Evolutionary conservation across 1,140 invertebrate species (phyloP).

Genomic region (Phymorhynchus buccinoides): DNA sequence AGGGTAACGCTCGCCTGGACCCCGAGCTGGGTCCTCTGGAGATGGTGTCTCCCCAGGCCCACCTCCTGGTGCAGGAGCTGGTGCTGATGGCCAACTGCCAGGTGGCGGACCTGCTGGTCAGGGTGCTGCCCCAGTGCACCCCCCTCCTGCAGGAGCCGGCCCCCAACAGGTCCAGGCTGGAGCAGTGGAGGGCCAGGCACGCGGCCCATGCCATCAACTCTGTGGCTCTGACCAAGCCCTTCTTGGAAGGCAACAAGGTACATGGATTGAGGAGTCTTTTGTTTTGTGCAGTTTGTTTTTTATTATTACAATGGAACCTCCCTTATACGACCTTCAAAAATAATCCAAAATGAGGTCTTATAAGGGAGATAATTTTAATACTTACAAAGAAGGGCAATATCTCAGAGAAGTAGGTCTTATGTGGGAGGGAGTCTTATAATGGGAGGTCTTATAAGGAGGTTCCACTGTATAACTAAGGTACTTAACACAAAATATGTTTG

Average conservation of each 20-base stretch:
- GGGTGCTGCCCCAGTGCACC: slow-evolving; percentile 51
- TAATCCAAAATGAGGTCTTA: too few relatives aligned
- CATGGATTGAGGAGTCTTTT: too few relatives aligned
- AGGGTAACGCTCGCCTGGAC: slow-evolving; percentile 61
- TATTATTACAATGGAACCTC: too few relatives aligned
- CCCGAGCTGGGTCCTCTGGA: slow-evolving; percentile 45
- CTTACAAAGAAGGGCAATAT: too few relatives aligned
- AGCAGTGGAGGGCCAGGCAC: slow-evolving; percentile 59
- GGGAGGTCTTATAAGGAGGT: too few relatives aligned
- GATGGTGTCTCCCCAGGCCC: slow-evolving; percentile 51
- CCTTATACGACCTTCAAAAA: too few relatives aligned
- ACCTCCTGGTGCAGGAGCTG: slow-evolving; percentile 57
- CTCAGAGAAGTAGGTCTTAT: too few relatives aligned
- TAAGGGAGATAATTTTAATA: too few relatives aligned
- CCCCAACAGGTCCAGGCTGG: slow-evolving; percentile 51
- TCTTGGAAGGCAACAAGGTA: slow-evolving; percentile 51
- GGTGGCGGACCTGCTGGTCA: slow-evolving; percentile 59
- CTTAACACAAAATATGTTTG: too few relatives aligned
- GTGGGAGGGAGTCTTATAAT: too few relatives aligned
- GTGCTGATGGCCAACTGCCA: slow-evolving; percentile 63
- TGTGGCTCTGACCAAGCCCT: slow-evolving; percentile 63
- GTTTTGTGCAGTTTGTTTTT: too few relatives aligned
- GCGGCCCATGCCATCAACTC: slow-evolving; percentile 63
- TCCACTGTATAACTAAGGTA: too few relatives aligned
- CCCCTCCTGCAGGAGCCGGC: slow-evolving; percentile 59